Evolutionary conservation across 1,140 invertebrate species (phyloP).

Genomic region (Trichogramma pretiosum): DNA sequence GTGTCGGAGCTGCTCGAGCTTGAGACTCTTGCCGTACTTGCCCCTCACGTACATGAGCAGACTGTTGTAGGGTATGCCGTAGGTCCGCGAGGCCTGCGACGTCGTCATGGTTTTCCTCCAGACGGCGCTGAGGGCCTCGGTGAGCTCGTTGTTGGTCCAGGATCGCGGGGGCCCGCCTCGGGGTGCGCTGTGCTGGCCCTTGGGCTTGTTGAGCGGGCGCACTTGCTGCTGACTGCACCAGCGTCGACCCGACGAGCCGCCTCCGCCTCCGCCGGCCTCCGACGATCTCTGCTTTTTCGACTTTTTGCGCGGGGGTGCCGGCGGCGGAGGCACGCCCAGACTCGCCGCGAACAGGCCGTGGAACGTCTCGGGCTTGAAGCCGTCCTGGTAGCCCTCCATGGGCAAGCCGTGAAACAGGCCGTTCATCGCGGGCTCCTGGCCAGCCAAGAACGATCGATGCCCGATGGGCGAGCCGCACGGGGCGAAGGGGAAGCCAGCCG

Average conservation of each 20-base stretch:
- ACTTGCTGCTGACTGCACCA: constrained; percentile 34
- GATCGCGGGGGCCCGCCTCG: constrained; percentile 78
- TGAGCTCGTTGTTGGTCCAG: constrained; percentile 83
- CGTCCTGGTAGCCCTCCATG: too few species aligned
- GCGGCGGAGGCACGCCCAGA: constrained; percentile 24
- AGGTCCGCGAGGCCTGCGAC: constrained; percentile 78
- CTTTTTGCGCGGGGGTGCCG: constrained; percentile 24
- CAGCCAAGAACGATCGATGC: too few species aligned
- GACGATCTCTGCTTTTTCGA: constrained; percentile 36
- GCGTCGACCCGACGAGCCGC: constrained; percentile 27
- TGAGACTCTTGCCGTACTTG: constrained; percentile 82
- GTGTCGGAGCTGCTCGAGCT: constrained; percentile 75
- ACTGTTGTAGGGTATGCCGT: constrained; percentile 85
- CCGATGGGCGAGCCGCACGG: constrained; percentile 32
- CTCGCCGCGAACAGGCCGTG: constrained; percentile 38
- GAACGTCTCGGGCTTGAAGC: constrained; percentile 37
- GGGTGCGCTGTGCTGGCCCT: constrained; percentile 81
- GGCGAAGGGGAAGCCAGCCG: constrained; percentile 14
- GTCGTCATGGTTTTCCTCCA: constrained; percentile 95
- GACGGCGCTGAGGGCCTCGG: constrained; percentile 78
- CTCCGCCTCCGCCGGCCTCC: constrained; percentile 27
- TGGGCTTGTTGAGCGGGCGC: constrained; percentile 51
- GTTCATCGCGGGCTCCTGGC: too few species aligned
- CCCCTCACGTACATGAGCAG: constrained; percentile 86
- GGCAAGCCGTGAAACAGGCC: too few species aligned